Evolutionary conservation across 2,888 invertebrate species (phyloP).

Genomic region (Ischnus inquisitorius): DNA sequence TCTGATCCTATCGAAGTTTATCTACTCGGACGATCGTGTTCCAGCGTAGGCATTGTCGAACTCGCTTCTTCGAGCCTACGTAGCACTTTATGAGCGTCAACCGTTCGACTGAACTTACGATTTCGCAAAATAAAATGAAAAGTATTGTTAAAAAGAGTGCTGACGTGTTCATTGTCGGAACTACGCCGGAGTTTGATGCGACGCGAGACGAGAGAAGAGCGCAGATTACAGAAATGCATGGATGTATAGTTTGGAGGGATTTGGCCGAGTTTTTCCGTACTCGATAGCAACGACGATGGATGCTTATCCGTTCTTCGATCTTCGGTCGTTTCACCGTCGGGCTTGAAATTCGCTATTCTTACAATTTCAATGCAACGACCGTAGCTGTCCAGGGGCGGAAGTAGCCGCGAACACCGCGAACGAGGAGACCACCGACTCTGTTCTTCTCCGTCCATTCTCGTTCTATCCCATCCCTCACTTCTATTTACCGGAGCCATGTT

Average conservation of each 20-base stretch:
- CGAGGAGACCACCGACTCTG: background rate
- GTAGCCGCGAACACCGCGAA: slow-evolving; percentile 9
- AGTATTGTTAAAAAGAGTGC: slow-evolving; percentile 50
- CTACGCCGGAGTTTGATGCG: slow-evolving; percentile 34
- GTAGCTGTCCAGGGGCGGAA: slow-evolving; percentile 25
- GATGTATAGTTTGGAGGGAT: slow-evolving; percentile 32
- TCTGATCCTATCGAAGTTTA: slow-evolving; percentile 51
- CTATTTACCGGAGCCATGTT: slow-evolving; percentile 63
- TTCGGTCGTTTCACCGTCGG: slow-evolving; percentile 39
- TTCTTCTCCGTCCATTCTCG: slow-evolving; percentile 8
- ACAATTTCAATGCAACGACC: slow-evolving; percentile 49
- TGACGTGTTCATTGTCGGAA: slow-evolving; percentile 55
- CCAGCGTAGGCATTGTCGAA: background rate
- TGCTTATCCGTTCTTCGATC: slow-evolving; percentile 43
- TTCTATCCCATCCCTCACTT: slow-evolving; percentile 42
- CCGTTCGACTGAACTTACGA: slow-evolving; percentile 9
- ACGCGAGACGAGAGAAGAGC: slow-evolving; percentile 39
- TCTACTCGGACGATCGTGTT: slow-evolving; percentile 37
- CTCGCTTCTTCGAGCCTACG: background rate
- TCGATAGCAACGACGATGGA: slow-evolving; percentile 21
- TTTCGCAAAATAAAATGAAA: slow-evolving; percentile 49
- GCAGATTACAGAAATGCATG: background rate
- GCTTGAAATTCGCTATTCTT: slow-evolving; percentile 52
- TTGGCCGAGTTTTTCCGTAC: slow-evolving; percentile 42
- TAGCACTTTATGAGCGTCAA: background rate